Evolutionary conservation across 1,140 invertebrate genomes (phyloP), one percentile per base, ranked within the genome.

Genomic region (Ooceraea biroi): DNA sequence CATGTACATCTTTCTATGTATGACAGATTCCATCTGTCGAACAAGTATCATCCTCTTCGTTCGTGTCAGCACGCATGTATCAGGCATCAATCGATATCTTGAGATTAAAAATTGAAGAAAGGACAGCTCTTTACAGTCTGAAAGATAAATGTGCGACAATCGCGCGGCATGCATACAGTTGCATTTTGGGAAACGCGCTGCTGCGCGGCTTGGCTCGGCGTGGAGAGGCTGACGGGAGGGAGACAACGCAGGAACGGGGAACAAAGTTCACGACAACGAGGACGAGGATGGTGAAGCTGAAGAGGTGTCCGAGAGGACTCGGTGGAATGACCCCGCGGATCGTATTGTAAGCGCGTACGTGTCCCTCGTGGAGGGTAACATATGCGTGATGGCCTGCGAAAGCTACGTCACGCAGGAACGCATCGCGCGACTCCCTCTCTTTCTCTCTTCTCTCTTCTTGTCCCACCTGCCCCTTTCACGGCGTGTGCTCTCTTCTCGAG

Each of bases 361-460:
- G 76, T 88, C 65, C 84, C 87, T 82, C 66, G 72, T 77, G 82
- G 85, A 82, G 85, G 84, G 89, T 88, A 92, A 93, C 93, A 93
- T 93, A 90, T 93, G 93, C 91, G 88, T 92, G 93, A 93, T 91
- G 93, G 86, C 86, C 88, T 85, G 85, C 89, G 88, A 92, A 89
- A 93, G 91, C 91, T 91, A 91, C 91, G 92, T 93, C 93, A 93
- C 90, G 92, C 89, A 92, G 88, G 83, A 90, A 93, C 91, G 89
- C 91, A 87, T 88, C 89, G 90, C 89, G 90, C 86, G 83, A 68
- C 85, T 87, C 85, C 83, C 68, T 83, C 58, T 71, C 84, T 58
- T 71, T 85, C 68, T 68, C 58, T 57, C 52, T 60, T 68, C 66
- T 66, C 46, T 72, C 63, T 74, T 65, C 65, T 71, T 58, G 46